A percentile compares a stretch with the other conserved stretches of the same genome.
Evolutionary conservation across 1,140 invertebrate genomes (phyloP).

Genomic region (Cotesia vestalis): DNA sequence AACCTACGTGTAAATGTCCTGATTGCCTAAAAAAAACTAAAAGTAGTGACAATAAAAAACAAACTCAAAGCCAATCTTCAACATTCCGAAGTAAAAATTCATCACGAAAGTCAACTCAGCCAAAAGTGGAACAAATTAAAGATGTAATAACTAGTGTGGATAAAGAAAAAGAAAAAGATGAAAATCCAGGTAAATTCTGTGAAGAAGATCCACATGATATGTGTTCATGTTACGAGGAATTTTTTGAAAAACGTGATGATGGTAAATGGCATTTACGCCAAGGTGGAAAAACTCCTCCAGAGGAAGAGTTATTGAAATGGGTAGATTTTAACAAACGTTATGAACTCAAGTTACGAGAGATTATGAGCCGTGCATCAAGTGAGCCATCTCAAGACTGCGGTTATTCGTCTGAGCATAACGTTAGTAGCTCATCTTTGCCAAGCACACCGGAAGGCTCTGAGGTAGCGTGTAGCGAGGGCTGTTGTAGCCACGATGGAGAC

Average conservation of each 20-base stretch:
- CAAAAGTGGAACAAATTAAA: constrained; percentile 41
- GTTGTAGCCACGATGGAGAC: constrained; percentile 79
- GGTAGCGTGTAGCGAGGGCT: constrained; percentile 83
- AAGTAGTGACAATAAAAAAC: constrained; percentile 13
- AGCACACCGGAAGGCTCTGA: constrained; percentile 86
- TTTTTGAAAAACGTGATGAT: constrained; percentile 41
- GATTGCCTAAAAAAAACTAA: constrained; percentile 58
- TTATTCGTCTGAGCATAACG: constrained; percentile 82
- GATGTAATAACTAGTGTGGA: constrained; percentile 34
- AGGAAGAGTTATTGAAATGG: constrained; percentile 54
- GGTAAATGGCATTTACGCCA: constrained; percentile 34
- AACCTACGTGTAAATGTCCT: constrained; percentile 57
- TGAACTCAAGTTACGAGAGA: constrained; percentile 52
- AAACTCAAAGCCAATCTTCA: constrained; percentile 37
- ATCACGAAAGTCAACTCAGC: neutral
- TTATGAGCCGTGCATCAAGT: constrained; percentile 69
- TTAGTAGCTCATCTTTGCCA: constrained; percentile 76
- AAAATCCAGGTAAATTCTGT: constrained; percentile 15
- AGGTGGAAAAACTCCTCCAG: neutral
- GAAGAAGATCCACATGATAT: neutral
- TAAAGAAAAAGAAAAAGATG: constrained; percentile 23
- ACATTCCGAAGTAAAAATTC: constrained; percentile 43
- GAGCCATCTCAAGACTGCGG: constrained; percentile 84
- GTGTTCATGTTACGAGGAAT: constrained; percentile 39
- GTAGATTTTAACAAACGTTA: constrained; percentile 59